Base-by-base conservation (phyloP, 2,797 vertebrate species). In the Gymnothorax javanicus region DNA sequence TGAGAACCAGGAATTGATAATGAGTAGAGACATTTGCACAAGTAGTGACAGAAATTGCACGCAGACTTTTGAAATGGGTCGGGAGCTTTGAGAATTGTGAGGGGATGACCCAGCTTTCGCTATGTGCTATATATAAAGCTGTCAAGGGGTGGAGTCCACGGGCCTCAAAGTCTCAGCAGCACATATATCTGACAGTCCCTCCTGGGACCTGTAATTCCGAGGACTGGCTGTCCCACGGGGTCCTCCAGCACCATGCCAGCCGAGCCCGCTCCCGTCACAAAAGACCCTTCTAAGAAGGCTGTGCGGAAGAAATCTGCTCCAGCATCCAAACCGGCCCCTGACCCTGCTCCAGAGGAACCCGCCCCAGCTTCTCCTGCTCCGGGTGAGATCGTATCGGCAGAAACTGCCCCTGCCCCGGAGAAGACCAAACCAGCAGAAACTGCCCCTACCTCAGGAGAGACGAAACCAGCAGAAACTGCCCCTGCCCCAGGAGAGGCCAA, bases 241-340 rank as follows among this genome's bases (percentile, higher is more conserved):
- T 89, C 75, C 56, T 81, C 84, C 85, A 86, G 79, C 87, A 90
- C 58, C 0, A 97, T 97, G 97, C 96, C 97, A 0, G 89, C 94
- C 60, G 97, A 97, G 92, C 92, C 95, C 85, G 92, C 95, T 0
- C 93, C 96, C 85, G 95, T 96, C 89, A 96, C 96, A 90, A 96
- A 96, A 89, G 91, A 95, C 64, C 90, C 94, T 4, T 93, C 92
- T 75, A 92, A 95, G 0, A 94, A 94, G 90, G 92, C 90, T 1
- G 92, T 75, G 0, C 67, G 50, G 0, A 88, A 93, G 86, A 86
- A 90, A n/a, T 86, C 58, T 1, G 64, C 89, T 1, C 84, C 89
- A 3, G 87, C 90, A 11, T 87, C 91, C 52, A 94, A 92, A 88
- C 85, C 93, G 0, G 54, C 90, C 23, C 87, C 89, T 27, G 87